Evolutionary conservation across 1,140 invertebrate species (phyloP).

Genomic region (Drosophila fuyamai): DNA sequence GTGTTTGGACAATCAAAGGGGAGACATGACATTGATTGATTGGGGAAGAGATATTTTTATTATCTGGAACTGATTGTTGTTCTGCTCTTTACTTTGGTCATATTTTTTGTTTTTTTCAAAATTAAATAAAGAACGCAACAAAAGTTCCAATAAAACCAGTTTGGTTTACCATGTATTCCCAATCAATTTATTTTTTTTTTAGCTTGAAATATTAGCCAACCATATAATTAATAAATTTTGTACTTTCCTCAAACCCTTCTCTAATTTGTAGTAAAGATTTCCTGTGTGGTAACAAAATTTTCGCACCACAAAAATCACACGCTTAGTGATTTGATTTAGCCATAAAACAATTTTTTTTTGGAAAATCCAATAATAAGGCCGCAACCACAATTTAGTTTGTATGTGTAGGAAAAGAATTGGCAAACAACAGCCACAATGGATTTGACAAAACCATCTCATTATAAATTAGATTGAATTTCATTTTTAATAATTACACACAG

Average conservation of each 20-base stretch:
- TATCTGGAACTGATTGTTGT: slow-evolving; percentile 38
- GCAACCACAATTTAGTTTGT: slow-evolving; percentile 33
- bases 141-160: slow-evolving; percentile 6
- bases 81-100: neutral
- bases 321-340: slow-evolving; percentile 42
- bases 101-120: neutral
- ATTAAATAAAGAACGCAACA: slow-evolving; percentile 5
- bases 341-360: slow-evolving; percentile 36
- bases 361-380: slow-evolving; percentile 27
- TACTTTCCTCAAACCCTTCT: slow-evolving; percentile 3
- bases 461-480: slow-evolving; percentile 71
- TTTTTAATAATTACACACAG: slow-evolving; percentile 60
- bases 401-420: slow-evolving; percentile 16
- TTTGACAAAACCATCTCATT: slow-evolving; percentile 63
- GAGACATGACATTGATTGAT: slow-evolving; percentile 49
- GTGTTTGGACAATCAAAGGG: slow-evolving; percentile 42
- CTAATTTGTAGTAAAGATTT: neutral
- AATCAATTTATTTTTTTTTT: slow-evolving; percentile 2
- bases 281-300: slow-evolving; percentile 15
- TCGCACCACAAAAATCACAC: slow-evolving; percentile 60
- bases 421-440: slow-evolving; percentile 30
- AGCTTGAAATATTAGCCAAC: neutral
- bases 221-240: slow-evolving; percentile 3
- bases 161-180: neutral
- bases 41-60: slow-evolving; percentile 34